Conservation (phyloP, 2,113 vertebrate genomes). For the Microtus montanus region DNA sequence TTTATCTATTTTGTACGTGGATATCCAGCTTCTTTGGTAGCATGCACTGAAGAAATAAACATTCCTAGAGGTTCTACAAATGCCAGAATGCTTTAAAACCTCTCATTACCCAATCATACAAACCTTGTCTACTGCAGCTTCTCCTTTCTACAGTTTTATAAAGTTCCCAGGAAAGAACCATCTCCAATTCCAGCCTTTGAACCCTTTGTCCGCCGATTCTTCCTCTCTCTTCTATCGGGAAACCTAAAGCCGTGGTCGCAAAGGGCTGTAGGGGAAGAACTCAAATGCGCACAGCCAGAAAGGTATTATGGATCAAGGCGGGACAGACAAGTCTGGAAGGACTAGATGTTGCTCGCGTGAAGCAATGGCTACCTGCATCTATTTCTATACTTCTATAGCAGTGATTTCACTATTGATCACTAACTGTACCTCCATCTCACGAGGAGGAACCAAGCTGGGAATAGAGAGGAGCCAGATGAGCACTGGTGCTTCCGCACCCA, state of each 20-base stretch:
- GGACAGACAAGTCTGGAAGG: background rate
- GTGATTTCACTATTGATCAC: background rate
- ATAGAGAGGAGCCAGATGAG: no score
- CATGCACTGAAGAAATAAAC: background rate
- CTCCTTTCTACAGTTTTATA: background rate
- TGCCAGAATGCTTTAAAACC: background rate
- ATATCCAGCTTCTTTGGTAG: background rate
- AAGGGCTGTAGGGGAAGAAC: no score
- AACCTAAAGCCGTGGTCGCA: background rate
- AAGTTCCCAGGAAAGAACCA: background rate
- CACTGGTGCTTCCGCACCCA: background rate
- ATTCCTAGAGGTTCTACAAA: no score
- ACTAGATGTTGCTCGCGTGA: background rate
- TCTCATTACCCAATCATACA: background rate
- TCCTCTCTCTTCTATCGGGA: background rate
- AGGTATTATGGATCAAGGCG: background rate
- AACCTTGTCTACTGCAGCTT: background rate
- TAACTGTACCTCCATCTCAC: background rate
- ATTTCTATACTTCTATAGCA: background rate
- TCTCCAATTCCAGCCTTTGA: background rate
- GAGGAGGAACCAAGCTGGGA: background rate
- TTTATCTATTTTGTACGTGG: background rate
- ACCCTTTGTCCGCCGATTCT: background rate
- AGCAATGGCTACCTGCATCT: background rate
- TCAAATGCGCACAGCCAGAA: background rate